Conservation (phyloP, 2,797 vertebrate species). For the Hemibagrus guttatus region DNA sequence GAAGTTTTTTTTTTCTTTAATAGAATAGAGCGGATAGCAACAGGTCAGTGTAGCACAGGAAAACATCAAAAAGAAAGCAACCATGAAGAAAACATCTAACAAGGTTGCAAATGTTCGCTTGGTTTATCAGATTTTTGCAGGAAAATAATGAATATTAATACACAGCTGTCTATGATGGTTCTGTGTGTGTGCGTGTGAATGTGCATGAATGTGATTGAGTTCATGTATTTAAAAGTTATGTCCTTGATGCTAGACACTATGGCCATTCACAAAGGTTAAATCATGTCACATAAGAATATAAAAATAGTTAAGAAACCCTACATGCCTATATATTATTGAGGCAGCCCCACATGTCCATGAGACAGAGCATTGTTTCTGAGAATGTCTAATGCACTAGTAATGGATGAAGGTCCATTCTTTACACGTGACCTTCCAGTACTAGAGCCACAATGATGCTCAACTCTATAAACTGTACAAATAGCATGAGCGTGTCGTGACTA, state of each 20-base stretch:
- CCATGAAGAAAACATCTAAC: neutral
- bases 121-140: neutral
- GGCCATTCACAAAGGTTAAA: neutral
- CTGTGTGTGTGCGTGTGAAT: neutral
- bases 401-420: too few species aligned
- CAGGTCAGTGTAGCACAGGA: neutral
- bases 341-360: neutral
- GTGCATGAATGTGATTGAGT: neutral
- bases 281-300: neutral
- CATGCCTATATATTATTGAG: neutral
- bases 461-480: neutral
- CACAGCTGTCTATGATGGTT: neutral
- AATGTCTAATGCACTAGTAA: neutral
- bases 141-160: constrained; percentile 12
- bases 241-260: neutral
- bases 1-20: neutral
- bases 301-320: neutral
- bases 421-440: neutral
- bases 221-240: constrained; percentile 1
- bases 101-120: neutral
- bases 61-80: neutral
- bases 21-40: neutral
- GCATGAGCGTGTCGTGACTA: neutral
- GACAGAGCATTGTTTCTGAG: neutral
- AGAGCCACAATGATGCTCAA: neutral